Evolutionary conservation across 2,113 vertebrate genomes (phyloP).

Genomic region (Theristicus caerulescens): DNA sequence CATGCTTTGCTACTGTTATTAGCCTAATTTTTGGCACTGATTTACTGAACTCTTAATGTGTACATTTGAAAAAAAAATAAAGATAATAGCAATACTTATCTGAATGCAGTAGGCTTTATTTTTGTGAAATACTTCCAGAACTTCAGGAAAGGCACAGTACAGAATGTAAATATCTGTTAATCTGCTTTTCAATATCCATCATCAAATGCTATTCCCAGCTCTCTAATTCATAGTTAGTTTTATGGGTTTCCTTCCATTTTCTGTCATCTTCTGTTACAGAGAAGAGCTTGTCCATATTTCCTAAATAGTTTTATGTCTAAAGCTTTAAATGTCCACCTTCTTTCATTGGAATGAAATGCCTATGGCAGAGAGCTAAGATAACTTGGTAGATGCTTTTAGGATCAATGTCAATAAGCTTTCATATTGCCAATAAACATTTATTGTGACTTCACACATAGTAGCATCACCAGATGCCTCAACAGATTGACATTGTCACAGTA

Average conservation of each 20-base stretch:
- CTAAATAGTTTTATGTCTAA: neutral
- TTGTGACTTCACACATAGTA: neutral
- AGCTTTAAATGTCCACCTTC: neutral
- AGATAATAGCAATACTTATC: neutral
- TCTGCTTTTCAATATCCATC: neutral
- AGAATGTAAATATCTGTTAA: neutral
- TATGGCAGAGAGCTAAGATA: neutral
- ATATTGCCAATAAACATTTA: neutral
- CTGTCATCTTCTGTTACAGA: neutral
- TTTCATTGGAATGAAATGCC: neutral
- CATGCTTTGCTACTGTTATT: neutral
- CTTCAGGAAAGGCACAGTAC: neutral
- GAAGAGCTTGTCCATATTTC: neutral
- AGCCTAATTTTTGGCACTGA: neutral
- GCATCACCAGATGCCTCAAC: neutral
- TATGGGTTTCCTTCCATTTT: neutral
- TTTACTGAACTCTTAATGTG: neutral
- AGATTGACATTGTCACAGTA: neutral
- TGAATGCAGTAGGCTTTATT: neutral
- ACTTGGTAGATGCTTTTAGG: neutral
- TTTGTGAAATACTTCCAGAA: neutral
- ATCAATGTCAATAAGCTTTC: neutral
- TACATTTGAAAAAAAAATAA: neutral
- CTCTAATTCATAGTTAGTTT: neutral
- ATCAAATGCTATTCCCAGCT: neutral